Conservation (phyloP, 2,888 invertebrate genomes). For the Geotrupes spiniger region DNA sequence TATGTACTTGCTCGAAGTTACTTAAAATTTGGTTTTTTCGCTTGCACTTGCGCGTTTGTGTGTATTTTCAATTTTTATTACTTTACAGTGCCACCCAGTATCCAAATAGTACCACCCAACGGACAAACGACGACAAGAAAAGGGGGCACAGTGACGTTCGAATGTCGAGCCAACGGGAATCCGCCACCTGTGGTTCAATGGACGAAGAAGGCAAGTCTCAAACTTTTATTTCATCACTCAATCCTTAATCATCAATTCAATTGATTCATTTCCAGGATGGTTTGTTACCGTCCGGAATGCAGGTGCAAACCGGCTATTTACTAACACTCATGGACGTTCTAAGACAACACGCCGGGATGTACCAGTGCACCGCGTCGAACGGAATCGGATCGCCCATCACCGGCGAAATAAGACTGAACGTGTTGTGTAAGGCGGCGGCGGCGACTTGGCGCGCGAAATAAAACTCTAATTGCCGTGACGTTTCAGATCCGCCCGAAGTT, state of each 20-base stretch:
- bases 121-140: conserved; percentile 47
- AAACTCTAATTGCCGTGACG: too few species aligned
- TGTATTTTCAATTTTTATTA: too few species aligned
- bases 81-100: conserved; percentile 50
- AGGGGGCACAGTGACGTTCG: conserved; percentile 50
- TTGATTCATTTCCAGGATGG: conserved; percentile 48
- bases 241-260: too few species aligned
- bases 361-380: conserved; percentile 54
- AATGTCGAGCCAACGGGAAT: conserved; percentile 52
- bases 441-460: too few species aligned
- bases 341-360: conserved; percentile 51
- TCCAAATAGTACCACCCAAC: conserved; percentile 47
- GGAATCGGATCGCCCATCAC: conserved; percentile 51
- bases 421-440: conserved; percentile 44
- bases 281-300: conserved; percentile 46
- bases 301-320: conserved; percentile 47
- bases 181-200: conserved; percentile 53
- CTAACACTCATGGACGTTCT: conserved; percentile 47
- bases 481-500: conserved; percentile 62
- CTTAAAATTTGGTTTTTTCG: conserved; percentile 3
- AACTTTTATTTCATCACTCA: too few species aligned
- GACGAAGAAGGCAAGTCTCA: conserved; percentile 47
- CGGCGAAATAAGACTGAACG: conserved; percentile 47
- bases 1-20: too few species aligned
- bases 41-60: conserved; percentile 6